Evolutionary conservation across 1,140 invertebrate genomes (phyloP), one percentile per base, ranked within the genome.

Genomic region (Acyrthosiphon pisum): DNA sequence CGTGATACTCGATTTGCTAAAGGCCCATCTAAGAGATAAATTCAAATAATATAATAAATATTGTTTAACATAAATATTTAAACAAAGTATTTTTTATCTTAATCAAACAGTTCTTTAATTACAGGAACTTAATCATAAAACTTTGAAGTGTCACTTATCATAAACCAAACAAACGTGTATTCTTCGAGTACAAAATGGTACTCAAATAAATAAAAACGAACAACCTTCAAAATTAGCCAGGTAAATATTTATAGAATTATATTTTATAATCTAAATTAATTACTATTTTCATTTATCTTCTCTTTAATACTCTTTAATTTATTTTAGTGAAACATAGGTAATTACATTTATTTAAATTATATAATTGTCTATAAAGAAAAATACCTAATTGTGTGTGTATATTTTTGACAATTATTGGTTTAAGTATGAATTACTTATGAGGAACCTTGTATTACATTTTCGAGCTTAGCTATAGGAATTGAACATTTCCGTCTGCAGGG

Each of bases 1-100:
- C 95, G 95, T 94, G 95, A 95, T 26, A 95, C 94, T 94, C 96
- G 95, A 90, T 95, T 95, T 11, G 95, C 81, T 8, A 11, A 84
- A 41, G 68, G 1, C 20, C 90, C 90, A 81, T 91, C 90, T 91
- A 50, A 91, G 14, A 91, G 37, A 68, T 50, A 89, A 89, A 89
- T 37, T 11, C 1, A 89, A 89, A 37, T 26, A 50, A 35, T 88
- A 88, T 53, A 50, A 2, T 48, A 68, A 8, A n/a, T 68, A 68
- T 87, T 48, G 30, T 11, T 50, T 2, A 20, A 37, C 9, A 87
- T 53, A 53, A 88, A 53, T 37, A 89, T 35, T 37, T 53, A 89
- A 37, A 89, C 48, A 48, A 20, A 50, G 20, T 8, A 20, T 88
- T 18, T 46, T 87, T 26, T 87, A 14, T 46, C 23, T 87, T 87